Conservation (phyloP, 2,113 vertebrate species). For the Accipiter cooperii region DNA sequence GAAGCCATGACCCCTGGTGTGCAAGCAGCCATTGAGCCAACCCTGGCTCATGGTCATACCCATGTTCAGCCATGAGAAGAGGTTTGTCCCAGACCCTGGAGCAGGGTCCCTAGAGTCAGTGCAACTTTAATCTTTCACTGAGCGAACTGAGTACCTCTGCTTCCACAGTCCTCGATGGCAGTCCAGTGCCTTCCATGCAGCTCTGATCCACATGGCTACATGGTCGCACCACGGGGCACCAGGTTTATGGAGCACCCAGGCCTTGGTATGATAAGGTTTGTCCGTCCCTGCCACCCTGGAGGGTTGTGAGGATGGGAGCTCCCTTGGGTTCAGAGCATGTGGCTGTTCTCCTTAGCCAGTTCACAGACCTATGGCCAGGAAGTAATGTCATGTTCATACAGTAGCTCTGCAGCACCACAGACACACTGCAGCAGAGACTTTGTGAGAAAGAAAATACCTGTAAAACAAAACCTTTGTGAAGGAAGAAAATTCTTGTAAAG, state of each 20-base stretch:
- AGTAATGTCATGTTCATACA: background rate
- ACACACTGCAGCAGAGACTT: fast-evolving
- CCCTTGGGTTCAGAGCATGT: background rate
- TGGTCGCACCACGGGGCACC: background rate
- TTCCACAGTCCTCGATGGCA: background rate
- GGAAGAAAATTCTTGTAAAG: background rate
- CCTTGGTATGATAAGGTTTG: background rate
- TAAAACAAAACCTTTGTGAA: background rate
- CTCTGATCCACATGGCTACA: background rate
- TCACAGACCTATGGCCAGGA: background rate
- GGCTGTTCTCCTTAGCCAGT: background rate
- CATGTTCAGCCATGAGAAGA: background rate
- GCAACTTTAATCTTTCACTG: background rate
- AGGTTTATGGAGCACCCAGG: background rate
- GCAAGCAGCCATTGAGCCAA: background rate
- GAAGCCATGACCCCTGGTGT: background rate
- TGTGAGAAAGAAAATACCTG: background rate
- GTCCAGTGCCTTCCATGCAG: background rate
- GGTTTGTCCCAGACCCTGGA: background rate
- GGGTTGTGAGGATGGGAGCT: background rate
- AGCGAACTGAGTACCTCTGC: background rate
- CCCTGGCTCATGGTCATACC: background rate
- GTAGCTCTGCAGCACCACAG: background rate
- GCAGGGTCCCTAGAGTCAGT: background rate
- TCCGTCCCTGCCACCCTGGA: background rate